Evolutionary conservation across 1,140 invertebrate species (phyloP), one percentile per base, ranked within the genome.

Genomic region (Drusus annulatus): DNA sequence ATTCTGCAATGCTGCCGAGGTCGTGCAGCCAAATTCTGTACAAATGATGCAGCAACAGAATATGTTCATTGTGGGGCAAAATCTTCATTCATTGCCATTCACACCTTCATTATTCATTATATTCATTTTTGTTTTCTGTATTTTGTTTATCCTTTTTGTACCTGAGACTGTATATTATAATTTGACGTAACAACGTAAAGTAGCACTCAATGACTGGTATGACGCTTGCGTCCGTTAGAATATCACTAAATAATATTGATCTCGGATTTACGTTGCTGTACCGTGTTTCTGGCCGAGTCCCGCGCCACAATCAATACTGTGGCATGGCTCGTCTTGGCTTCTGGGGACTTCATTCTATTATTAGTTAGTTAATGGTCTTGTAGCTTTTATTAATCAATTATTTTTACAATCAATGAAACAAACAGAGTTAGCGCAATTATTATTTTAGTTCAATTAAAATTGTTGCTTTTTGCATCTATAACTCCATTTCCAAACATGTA

Each of bases 231-330:
- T 54, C 71, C 21, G 21, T 74, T 54, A n/a, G 16, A 21, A 15
- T 58, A 74, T 56, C 15, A 74, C 23, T 56, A n/a, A 56, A 74
- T 56, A 74, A 54, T 7, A 56, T 74, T 74, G 71, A 74, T 74
- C 71, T 74, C 71, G 50, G 51, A 50, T 74, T 56, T 71, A 45
- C n/a, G 6, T 71, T 45, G 28, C 36, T 45, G 36, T 71, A 19
- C 19, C 31, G 10, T 10, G 10, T 19, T 60, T 17, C 56, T 8
- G 54, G 21, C 7, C 2, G n/a, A 58, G 54, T 58, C 13, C n/a
- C 31, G 31, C 3, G 54, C n/a, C n/a, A 3, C 7, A 8, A 36
- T 8, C 0, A 3, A 36, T 36, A 36, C 31, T 17, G 54, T 58
- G 54, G n/a, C 36, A 45, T 45, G 56, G n/a, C 56, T 60, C 56